phyloP scores from a whole-genome alignment of 2,888 invertebrate species.

The Ichneumoninae sp. region DNA sequence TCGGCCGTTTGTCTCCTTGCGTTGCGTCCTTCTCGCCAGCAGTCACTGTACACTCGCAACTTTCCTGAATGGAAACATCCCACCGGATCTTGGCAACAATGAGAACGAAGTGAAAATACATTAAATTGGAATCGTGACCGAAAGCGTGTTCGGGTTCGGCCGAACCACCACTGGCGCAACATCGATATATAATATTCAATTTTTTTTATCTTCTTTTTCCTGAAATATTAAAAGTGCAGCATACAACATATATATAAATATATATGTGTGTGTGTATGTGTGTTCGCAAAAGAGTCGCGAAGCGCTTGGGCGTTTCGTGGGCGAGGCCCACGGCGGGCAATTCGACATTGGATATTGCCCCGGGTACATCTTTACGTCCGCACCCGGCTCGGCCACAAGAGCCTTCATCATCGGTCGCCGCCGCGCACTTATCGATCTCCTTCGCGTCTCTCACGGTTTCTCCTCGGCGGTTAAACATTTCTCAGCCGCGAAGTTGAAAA shows the following conservation, averaged over 20 bases:
- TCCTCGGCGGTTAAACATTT: constrained; percentile 54
- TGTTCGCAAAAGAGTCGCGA: constrained; percentile 39
- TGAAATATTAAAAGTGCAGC: neutral
- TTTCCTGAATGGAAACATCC: constrained; percentile 56
- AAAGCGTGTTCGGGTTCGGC: constrained; percentile 41
- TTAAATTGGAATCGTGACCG: constrained; percentile 22
- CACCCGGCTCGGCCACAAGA: constrained; percentile 34
- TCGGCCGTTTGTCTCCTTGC: constrained; percentile 50
- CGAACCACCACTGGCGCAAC: constrained; percentile 17
- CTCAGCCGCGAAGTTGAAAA: constrained; percentile 27
- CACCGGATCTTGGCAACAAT: constrained; percentile 64
- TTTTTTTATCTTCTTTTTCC: constrained; percentile 12
- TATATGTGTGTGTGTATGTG: neutral
- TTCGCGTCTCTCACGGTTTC: constrained; percentile 59
- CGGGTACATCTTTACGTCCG: constrained; percentile 23
- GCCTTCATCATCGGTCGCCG: constrained; percentile 60
- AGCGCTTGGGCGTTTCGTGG: constrained; percentile 57
- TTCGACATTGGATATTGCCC: constrained; percentile 45
- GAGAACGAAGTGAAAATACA: constrained; percentile 49
- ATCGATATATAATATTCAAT: constrained; percentile 27
- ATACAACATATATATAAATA: neutral
- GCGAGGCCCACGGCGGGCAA: constrained; percentile 53
- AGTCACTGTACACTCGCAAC: constrained; percentile 29
- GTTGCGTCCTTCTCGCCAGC: constrained; percentile 33
- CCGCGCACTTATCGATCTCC: constrained; percentile 76